Conservation (phyloP, 1,140 invertebrate species). For the Drosophila ananassae region DNA sequence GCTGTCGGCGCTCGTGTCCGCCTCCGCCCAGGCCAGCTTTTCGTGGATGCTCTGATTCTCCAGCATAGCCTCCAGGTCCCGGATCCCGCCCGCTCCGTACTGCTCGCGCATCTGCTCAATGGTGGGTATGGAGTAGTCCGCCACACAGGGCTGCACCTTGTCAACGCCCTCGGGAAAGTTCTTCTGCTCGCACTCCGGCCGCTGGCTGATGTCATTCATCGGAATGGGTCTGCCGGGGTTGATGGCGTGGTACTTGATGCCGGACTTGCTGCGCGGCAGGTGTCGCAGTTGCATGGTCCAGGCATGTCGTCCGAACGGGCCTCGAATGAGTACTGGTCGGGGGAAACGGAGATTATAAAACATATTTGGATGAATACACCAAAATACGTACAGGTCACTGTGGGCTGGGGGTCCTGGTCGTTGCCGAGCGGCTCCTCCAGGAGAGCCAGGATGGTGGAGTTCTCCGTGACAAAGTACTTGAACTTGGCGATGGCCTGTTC, state of each 20-base stretch:
- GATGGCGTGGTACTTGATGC: slow-evolving; percentile 88
- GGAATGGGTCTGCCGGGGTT: slow-evolving; percentile 92
- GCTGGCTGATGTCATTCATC: slow-evolving; percentile 88
- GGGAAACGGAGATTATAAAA: neutral
- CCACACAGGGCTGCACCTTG: slow-evolving; percentile 90
- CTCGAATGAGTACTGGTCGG: slow-evolving; percentile 90
- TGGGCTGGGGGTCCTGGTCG: slow-evolving; percentile 91
- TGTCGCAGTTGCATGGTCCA: slow-evolving; percentile 96
- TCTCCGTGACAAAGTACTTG: slow-evolving; percentile 96
- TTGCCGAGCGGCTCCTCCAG: slow-evolving; percentile 95
- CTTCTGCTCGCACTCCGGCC: slow-evolving; percentile 88
- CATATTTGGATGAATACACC: neutral
- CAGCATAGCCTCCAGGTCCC: slow-evolving; percentile 85
- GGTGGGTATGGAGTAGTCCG: slow-evolving; percentile 89
- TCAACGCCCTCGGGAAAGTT: slow-evolving; percentile 94
- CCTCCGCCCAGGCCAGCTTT: slow-evolving; percentile 82
- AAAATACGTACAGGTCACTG: slow-evolving; percentile 86
- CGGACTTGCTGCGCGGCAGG: slow-evolving; percentile 91
- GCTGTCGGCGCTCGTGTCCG: slow-evolving; percentile 79
- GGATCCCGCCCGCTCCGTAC: slow-evolving; percentile 85
- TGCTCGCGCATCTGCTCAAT: slow-evolving; percentile 87
- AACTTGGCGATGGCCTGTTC: slow-evolving; percentile 86
- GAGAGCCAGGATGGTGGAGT: slow-evolving; percentile 93
- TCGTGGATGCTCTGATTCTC: slow-evolving; percentile 84
- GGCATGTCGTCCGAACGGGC: slow-evolving; percentile 96